Percentiles rank a stretch among this genome's conserved stretches.
These are phyloP conservation scores for Heliconius ethilla DNA, from an alignment of 2,888 invertebrate genomes.

Conservation along the genomic window DNA sequence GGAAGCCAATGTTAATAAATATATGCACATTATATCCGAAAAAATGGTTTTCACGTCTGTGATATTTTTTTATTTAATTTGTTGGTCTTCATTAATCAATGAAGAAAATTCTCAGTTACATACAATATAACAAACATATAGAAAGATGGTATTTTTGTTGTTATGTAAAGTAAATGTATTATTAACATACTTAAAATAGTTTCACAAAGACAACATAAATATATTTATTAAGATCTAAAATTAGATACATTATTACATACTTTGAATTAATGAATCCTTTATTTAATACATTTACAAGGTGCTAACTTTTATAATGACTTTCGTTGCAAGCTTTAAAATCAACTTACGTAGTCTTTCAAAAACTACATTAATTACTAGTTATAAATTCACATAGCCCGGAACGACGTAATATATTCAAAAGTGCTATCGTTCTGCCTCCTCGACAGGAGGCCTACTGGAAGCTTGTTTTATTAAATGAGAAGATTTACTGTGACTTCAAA, in stretches of 20 bases:
- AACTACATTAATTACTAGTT: conserved; percentile 29
- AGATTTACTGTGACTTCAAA: conserved; percentile 42
- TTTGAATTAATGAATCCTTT: neutral
- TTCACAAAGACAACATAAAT: too few relatives aligned
- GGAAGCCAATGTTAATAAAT: too few relatives aligned
- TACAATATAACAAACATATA: too few relatives aligned
- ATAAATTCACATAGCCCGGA: conserved; percentile 48
- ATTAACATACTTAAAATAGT: too few relatives aligned
- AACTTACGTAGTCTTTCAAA: neutral
- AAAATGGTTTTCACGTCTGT: too few relatives aligned
- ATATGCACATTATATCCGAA: too few relatives aligned
- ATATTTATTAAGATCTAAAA: neutral
- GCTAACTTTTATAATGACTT: neutral
- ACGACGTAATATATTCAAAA: conserved; percentile 43
- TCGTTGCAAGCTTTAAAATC: neutral
- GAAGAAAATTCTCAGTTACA: too few relatives aligned
- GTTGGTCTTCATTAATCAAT: too few relatives aligned
- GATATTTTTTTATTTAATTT: too few relatives aligned
- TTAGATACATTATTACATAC: neutral
- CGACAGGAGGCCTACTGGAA: conserved; percentile 47
- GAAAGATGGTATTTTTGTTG: too few relatives aligned
- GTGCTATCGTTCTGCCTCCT: conserved; percentile 46
- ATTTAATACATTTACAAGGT: neutral
- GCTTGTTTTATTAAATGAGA: conserved; percentile 48
- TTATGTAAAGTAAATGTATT: too few relatives aligned